Conservation (phyloP, 2,888 invertebrate genomes). For the Mechanitis messenoides region DNA sequence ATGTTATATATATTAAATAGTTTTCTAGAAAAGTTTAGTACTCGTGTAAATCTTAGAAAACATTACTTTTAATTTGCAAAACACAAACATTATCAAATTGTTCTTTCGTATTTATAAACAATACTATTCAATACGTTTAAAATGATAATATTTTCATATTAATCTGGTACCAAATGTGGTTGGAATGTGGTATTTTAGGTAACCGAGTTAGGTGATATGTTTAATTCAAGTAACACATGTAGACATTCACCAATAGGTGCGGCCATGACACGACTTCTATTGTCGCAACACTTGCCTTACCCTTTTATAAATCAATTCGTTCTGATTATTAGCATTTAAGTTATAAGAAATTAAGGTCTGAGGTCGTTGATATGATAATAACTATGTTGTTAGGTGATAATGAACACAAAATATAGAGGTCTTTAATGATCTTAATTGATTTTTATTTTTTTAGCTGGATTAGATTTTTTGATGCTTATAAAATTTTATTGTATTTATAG, state of each 20-base stretch:
- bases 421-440: too few relatives aligned
- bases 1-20: too few relatives aligned
- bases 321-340: constrained; percentile 14
- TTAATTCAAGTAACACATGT: constrained; percentile 46
- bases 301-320: constrained; percentile 18
- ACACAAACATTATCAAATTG: too few relatives aligned
- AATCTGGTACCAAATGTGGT: constrained; percentile 22
- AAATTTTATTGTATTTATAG: too few relatives aligned
- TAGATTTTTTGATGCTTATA: too few relatives aligned
- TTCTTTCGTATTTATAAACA: too few relatives aligned
- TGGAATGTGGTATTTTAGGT: constrained; percentile 32
- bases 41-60: too few relatives aligned
- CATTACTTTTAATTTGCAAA: too few relatives aligned
- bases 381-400: neutral
- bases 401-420: neutral
- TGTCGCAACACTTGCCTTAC: constrained; percentile 51
- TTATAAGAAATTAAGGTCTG: constrained; percentile 5
- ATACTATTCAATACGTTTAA: neutral
- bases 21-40: too few relatives aligned
- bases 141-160: constrained; percentile 18
- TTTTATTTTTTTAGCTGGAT: neutral
- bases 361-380: constrained; percentile 1
- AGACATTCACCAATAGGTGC: constrained; percentile 59
- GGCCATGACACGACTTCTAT: constrained; percentile 65
- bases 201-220: constrained; percentile 39